Evolutionary conservation across 2,888 invertebrate genomes (phyloP), one percentile per base, ranked within the genome.

Genomic region (Phaedon cochleariae): DNA sequence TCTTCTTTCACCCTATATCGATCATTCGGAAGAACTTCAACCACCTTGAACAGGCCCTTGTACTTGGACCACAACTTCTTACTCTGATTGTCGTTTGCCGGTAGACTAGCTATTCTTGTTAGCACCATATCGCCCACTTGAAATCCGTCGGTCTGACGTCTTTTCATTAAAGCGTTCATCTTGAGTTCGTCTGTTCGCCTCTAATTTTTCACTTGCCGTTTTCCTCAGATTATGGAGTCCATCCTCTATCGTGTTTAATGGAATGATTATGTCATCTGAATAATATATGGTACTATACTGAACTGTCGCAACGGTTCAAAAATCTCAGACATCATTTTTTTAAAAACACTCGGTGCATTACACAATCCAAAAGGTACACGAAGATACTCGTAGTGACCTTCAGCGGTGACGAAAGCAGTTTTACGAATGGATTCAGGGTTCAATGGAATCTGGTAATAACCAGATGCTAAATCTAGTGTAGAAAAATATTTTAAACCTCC

Each of bases 381-480:
- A 1, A 12, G 29, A 29, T 58, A 67, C 41, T 67, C 67, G 21
- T 53, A 67, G 15, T 59, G 67, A 1, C 76, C 76, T 58, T 73
- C 74, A 1, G 75, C 73, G 6, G 74, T 77, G 5, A 68, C 69
- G 21, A 78, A 73, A 1, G 52, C 31, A 15, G 52, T 29, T 7
- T 31, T 10, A 18, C 57, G 62, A 6, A 73, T 59, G 46, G 76
- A 74, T 1, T 69, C 65, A 15, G 66, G 54, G 0, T 55, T 57
- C 53, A 81, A 55, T 1, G 70, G 73, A 22, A 80, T 74, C 46
- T 76, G 77, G 60, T 76, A 72, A 61, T 70, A 79, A 1, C 76
- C 77, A 2, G 55, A 54, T 1, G 63, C 59, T 26, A 70, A 31
- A 60, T 77, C 76, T 0, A 77, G 53, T 7, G 64, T 52, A 1